These are phyloP conservation scores for Thaleichthys pacificus DNA, from an alignment of 2,797 vertebrate genomes.

Conservation along the genomic window DNA sequence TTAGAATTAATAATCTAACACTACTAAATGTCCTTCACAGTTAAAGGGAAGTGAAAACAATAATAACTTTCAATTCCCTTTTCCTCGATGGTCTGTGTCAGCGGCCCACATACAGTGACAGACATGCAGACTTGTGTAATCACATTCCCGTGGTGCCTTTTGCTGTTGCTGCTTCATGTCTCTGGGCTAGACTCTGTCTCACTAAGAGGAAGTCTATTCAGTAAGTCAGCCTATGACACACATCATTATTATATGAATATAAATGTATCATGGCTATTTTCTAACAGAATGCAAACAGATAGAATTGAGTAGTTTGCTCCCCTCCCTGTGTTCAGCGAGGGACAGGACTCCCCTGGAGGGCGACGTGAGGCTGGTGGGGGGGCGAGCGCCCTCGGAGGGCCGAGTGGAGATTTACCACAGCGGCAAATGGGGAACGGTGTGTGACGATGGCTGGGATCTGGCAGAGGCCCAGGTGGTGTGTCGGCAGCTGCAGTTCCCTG, in stretches of 20 bases:
- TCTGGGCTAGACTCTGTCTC: not conserved
- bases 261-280: not conserved
- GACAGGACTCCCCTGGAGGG: not conserved
- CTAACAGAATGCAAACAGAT: not conserved
- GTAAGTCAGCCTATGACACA: conserved; percentile 1
- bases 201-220: not conserved
- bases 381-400: not conserved
- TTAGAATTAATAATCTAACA: not conserved
- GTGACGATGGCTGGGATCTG: conserved; percentile 15
- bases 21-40: not conserved
- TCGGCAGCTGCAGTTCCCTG: conserved; percentile 65
- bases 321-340: not conserved
- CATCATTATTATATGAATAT: not conserved
- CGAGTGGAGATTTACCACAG: conserved; percentile 17
- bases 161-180: conserved; percentile 4
- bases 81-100: not conserved
- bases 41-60: not conserved
- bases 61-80: not conserved
- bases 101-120: not conserved
- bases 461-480: conserved; percentile 17
- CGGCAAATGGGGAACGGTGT: conserved; percentile 12
- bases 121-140: conserved; percentile 1
- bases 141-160: not conserved
- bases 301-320: not conserved
- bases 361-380: conserved; percentile 8